phyloP scores from a whole-genome alignment of 1,140 invertebrate species.

The Drosophila mauritiana region DNA sequence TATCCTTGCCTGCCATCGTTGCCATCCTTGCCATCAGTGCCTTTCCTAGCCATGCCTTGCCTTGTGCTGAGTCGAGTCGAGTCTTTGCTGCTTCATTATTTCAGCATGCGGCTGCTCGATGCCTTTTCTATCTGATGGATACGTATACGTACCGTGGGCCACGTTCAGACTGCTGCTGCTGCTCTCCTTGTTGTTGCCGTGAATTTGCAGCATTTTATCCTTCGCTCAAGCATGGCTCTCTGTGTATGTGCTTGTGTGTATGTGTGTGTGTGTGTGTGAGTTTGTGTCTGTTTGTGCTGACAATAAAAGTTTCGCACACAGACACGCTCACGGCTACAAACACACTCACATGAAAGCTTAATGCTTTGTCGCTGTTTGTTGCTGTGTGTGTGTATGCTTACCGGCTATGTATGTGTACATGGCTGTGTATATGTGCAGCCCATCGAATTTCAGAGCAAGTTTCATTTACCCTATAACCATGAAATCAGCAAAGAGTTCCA shows the following conservation, averaged over 20 bases:
- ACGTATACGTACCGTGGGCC: slow-evolving; percentile 80
- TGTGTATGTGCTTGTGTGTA: slow-evolving; percentile 18
- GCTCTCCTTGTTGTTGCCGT: slow-evolving; percentile 65
- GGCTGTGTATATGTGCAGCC: slow-evolving; percentile 51
- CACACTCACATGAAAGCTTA: slow-evolving; percentile 70
- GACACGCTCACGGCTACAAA: slow-evolving; percentile 30
- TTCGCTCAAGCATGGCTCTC: slow-evolving; percentile 64
- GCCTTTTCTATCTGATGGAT: slow-evolving; percentile 82
- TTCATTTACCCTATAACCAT: slow-evolving; percentile 58
- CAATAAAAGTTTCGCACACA: slow-evolving; percentile 79
- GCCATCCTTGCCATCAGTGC: slow-evolving; percentile 1
- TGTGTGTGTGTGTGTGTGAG: slow-evolving; percentile 29
- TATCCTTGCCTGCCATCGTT: slow-evolving; percentile 31
- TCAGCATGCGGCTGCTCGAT: slow-evolving; percentile 79
- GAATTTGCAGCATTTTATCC: slow-evolving; percentile 83
- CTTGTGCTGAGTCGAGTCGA: slow-evolving; percentile 62
- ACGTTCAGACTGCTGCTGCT: slow-evolving; percentile 32
- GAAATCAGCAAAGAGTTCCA: slow-evolving; percentile 24
- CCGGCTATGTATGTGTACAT: slow-evolving; percentile 44
- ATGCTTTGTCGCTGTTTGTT: slow-evolving; percentile 57
- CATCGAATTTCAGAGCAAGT: slow-evolving; percentile 81
- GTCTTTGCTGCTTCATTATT: slow-evolving; percentile 83
- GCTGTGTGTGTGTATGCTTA: slow-evolving; percentile 32
- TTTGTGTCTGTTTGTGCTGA: slow-evolving; percentile 78
- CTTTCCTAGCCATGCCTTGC: slow-evolving; percentile 7